These are phyloP conservation scores for Bergia sp. DNA, from an alignment of 92 coral and sea anemone genomes.

Conservation along the genomic window DNA sequence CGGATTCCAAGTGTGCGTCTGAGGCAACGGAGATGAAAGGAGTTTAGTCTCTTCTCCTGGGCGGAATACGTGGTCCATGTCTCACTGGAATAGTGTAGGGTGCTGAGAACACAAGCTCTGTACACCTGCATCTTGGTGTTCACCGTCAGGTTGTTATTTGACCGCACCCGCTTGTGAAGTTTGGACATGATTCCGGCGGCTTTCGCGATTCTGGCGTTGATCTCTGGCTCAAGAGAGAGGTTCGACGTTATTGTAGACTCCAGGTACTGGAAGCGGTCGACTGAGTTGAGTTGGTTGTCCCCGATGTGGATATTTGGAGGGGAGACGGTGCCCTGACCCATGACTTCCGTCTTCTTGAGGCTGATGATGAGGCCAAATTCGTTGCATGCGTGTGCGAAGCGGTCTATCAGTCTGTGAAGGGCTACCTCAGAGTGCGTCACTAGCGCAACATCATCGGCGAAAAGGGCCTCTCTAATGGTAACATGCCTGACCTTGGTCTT, in stretches of 20 bases:
- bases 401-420: no score
- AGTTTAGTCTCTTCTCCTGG: neutral
- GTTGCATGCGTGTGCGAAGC: no score
- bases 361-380: no score
- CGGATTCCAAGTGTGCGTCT: neutral
- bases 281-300: neutral
- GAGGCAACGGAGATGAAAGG: neutral
- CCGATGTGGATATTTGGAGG: no score
- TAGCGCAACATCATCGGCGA: no score
- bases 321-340: no score
- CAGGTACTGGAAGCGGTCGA: neutral
- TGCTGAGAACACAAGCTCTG: neutral
- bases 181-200: conserved; percentile 7
- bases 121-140: neutral
- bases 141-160: neutral
- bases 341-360: no score
- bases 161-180: neutral
- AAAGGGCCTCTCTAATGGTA: no score
- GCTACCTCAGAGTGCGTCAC: no score
- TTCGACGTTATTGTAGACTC: neutral
- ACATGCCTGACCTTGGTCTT: no score
- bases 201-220: neutral
- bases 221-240: neutral
- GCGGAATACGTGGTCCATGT: neutral
- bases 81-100: no score